These are phyloP conservation scores for Holcopasites calliopsidis DNA, from an alignment of 1,140 invertebrate genomes.

Conservation along the genomic window DNA sequence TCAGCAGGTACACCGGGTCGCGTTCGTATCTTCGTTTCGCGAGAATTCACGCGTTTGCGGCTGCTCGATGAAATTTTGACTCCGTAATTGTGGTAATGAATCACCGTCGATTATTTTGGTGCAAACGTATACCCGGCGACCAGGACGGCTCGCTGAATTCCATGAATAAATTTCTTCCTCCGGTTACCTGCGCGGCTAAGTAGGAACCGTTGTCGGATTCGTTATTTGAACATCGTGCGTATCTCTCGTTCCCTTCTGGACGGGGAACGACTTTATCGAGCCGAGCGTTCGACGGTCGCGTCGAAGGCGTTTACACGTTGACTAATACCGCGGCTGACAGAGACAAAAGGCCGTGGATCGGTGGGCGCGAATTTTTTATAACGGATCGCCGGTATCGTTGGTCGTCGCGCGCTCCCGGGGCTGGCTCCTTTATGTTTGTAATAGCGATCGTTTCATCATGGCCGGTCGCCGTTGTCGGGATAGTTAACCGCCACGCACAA, in stretches of 20 bases:
- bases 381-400: conserved; percentile 56
- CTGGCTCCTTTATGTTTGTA: conserved; percentile 56
- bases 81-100: conserved; percentile 34
- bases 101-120: conserved; percentile 42
- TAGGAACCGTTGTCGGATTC: conserved; percentile 14
- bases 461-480: conserved; percentile 31
- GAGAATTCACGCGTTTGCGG: conserved; percentile 16
- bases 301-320: conserved; percentile 9
- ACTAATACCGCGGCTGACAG: conserved; percentile 46
- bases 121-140: neutral
- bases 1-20: conserved; percentile 21
- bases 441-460: conserved; percentile 59
- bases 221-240: conserved; percentile 7
- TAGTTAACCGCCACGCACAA: conserved; percentile 44
- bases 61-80: conserved; percentile 32
- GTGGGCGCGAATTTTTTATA: conserved; percentile 47
- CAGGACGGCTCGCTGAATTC: neutral
- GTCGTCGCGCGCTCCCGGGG: conserved; percentile 35
- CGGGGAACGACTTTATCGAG: conserved; percentile 13
- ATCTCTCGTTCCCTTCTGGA: neutral
- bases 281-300: neutral
- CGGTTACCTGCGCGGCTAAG: neutral
- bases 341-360: conserved; percentile 41
- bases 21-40: conserved; percentile 12
- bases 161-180: conserved; percentile 16